Evolutionary conservation across 2,113 vertebrate genomes (phyloP).

Genomic region (Lepisosteus oculatus): DNA sequence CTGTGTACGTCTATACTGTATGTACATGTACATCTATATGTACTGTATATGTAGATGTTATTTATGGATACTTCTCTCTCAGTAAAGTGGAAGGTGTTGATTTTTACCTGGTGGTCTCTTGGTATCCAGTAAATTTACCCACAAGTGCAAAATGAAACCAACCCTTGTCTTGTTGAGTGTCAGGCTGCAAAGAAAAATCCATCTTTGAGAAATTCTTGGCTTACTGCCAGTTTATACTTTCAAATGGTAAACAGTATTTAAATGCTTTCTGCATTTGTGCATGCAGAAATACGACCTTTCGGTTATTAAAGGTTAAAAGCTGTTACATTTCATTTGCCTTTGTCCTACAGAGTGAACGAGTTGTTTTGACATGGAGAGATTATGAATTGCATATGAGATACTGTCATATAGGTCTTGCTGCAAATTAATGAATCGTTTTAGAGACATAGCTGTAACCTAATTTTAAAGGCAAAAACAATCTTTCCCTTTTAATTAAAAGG

Average conservation of each 20-base stretch:
- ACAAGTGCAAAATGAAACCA: slow-evolving; percentile 6
- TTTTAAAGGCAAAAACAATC: background rate
- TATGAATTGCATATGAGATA: slow-evolving; percentile 2
- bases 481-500: no score
- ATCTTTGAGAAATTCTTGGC: background rate
- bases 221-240: background rate
- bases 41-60: no score
- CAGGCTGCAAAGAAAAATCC: background rate
- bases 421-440: background rate
- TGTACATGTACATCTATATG: background rate
- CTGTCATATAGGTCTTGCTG: slow-evolving; percentile 1
- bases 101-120: slow-evolving; percentile 9
- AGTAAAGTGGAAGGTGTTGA: background rate
- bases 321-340: slow-evolving; percentile 7
- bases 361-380: background rate
- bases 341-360: background rate
- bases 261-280: slow-evolving; percentile 10
- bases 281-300: slow-evolving; percentile 3
- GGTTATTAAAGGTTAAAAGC: slow-evolving; percentile 1
- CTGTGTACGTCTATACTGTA: background rate
- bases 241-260: slow-evolving; percentile 7
- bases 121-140: background rate
- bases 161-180: slow-evolving; percentile 7
- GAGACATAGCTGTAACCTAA: background rate
- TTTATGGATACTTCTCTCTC: background rate